Percentiles rank a stretch among this genome's conserved stretches.
These are phyloP conservation scores for Actenoides lindsayi DNA, from an alignment of 2,113 vertebrate species.

Conservation along the genomic window DNA sequence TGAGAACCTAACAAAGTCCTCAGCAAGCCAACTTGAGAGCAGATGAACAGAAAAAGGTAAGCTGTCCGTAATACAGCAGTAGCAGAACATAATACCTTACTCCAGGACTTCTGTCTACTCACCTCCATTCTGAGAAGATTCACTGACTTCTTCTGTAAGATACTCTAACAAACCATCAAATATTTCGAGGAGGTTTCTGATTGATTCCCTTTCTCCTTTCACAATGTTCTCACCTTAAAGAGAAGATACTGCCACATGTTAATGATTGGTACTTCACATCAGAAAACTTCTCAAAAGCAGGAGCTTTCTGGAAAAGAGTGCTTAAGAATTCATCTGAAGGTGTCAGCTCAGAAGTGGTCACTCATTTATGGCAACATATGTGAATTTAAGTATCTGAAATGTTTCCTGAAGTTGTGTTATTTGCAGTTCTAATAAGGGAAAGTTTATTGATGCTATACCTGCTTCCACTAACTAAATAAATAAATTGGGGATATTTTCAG, in stretches of 20 bases:
- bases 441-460: neutral
- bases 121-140: constrained; percentile 82
- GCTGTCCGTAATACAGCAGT: neutral
- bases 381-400: neutral
- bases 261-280: neutral
- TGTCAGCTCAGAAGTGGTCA: neutral
- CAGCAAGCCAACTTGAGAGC: neutral
- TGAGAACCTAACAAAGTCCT: neutral
- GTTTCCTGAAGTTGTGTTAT: neutral
- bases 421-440: neutral
- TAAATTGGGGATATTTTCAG: neutral
- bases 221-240: constrained; percentile 92
- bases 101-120: neutral
- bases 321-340: neutral
- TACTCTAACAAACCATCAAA: constrained; percentile 96
- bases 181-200: constrained; percentile 94
- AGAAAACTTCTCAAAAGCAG: neutral
- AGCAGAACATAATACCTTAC: neutral
- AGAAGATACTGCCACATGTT: neutral
- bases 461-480: neutral
- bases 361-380: accelerated
- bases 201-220: constrained; percentile 87
- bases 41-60: neutral
- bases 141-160: constrained; percentile 88
- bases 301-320: neutral